Evolutionary conservation across 2,888 invertebrate genomes (phyloP), one percentile per base, ranked within the genome.

Genomic region (Crepidodera aurea): DNA sequence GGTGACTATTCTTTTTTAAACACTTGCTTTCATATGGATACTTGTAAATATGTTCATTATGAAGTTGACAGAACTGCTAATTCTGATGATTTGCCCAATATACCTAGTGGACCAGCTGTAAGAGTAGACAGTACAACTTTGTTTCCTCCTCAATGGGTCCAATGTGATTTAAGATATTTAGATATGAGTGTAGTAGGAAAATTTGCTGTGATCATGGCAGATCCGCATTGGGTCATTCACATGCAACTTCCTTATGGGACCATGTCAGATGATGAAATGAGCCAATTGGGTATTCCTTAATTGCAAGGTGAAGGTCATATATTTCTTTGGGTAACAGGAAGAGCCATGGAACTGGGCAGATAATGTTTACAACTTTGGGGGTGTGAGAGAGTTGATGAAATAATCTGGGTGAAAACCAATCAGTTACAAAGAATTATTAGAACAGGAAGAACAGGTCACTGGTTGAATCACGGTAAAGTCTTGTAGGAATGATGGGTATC

Each of bases 331-430:
- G 98, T 98, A 10, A 98, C 98, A 5, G 97, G 98, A 56, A 88
- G 95, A 73, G 96, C 96, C 0, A 96, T 96, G 95, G 98, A 98
- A 80, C 81, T 98, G 15, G 98, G 98, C 0, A 85, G 98, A 32
- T 97, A 98, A 77, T 98, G 98, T 75, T 85, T 98, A 10, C 93
- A 95, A 75, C 82, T 97, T 8, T 98, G 98, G 98, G 98, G 98
- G 7, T 98, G 98, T 77, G 94, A 96, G 76, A 86, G 97, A 48
- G 94, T 96, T 1, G 98, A 98, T 78, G 98, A 98, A 79, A 87
- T 98, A 37, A 98, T 98, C 73, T 98, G 98, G 98, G 98, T 98
- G 56, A 98, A 98, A 83, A 98, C 98, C 0, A 98, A 98, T 82
- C 98, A 98, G 78, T 82, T 98, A 64, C 98, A 98, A 79, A 84